A percentile compares a stretch with the other conserved stretches of the same genome.
Evolutionary conservation across 1,140 invertebrate species (phyloP).

Genomic region (Drosophila leontia): DNA sequence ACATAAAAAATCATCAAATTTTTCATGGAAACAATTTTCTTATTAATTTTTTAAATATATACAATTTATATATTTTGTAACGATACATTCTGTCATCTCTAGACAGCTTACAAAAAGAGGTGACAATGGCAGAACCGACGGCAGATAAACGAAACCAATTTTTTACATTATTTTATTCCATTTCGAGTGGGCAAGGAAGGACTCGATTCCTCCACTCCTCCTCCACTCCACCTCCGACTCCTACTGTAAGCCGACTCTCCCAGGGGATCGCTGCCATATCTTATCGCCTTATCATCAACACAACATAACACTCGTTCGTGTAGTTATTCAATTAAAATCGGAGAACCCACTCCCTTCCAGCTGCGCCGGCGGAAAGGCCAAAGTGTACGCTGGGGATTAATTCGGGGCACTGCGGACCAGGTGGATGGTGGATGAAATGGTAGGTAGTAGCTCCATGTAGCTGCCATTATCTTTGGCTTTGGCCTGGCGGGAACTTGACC

Average conservation of each 20-base stretch:
- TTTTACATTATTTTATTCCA: slow-evolving; percentile 28
- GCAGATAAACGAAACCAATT: slow-evolving; percentile 19
- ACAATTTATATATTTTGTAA: not conserved
- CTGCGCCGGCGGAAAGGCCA: slow-evolving; percentile 24
- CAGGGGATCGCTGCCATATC: slow-evolving; percentile 39
- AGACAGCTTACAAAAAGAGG: slow-evolving; percentile 2
- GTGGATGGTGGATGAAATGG: slow-evolving; percentile 1
- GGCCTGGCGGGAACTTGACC: slow-evolving; percentile 26
- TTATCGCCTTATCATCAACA: slow-evolving; percentile 54
- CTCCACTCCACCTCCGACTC: not conserved
- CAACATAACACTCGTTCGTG: slow-evolving; percentile 58
- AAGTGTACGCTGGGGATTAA: slow-evolving; percentile 76
- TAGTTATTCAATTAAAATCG: slow-evolving; percentile 78
- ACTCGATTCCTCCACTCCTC: not conserved
- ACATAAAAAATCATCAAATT: too few relatives aligned
- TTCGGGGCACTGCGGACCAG: slow-evolving; percentile 32
- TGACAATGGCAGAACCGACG: slow-evolving; percentile 1
- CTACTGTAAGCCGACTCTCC: slow-evolving; percentile 1
- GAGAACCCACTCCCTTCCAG: not conserved
- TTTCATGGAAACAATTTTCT: too few relatives aligned
- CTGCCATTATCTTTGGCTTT: slow-evolving; percentile 44
- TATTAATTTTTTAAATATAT: too few relatives aligned
- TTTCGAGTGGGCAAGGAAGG: not conserved
- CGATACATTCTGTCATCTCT: not conserved
- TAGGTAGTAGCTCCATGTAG: slow-evolving; percentile 2